Evolutionary conservation across 1,140 invertebrate genomes (phyloP), one percentile per base, ranked within the genome.

Genomic region (Danaus plexippus): DNA sequence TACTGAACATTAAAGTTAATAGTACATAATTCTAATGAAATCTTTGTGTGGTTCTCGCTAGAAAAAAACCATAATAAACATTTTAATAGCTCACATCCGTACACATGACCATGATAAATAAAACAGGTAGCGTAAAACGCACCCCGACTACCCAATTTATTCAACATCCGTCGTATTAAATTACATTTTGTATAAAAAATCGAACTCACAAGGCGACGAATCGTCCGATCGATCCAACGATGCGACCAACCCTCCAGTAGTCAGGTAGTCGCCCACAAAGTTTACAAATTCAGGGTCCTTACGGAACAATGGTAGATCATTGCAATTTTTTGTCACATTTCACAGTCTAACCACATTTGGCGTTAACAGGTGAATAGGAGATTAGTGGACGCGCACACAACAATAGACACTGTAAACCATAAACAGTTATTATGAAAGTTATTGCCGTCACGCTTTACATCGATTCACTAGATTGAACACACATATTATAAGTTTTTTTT

Each of bases 261-360:
- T 76, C 81, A 85, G 81, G 81, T 85, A 85, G 74, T 76, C 63
- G 72, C 69, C 77, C 80, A 63, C 76, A 77, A 79, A 83, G 78
- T 83, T 81, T 77, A 81, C 79, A 72, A 79, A 82, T 69, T 58
- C 50, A 57, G 59, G 67, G 60, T 73, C 71, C 70, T 59, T 63
- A 63, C 45, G 57, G 61, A 63, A 78, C 73, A 77, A 79, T 69
- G 66, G 66, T 60, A 54, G 66, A 66, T 74, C 78, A 77, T 81
- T 80, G 77, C 78, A 79, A 83, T 80, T 84, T 85, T 82, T 85
- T 85, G 76, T 84, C 76, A 85, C 80, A 84, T 83, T 84, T 80
- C 80, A 84, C 76, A 81, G 82, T 82, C 71, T 66, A 75, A 77
- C 75, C 80, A 68, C 76, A 79, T 67, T 66, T 75, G 67, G 67